Percentiles rank a stretch among this genome's conserved stretches.
phyloP scores from a whole-genome alignment of 1,140 invertebrate species.

The Hydropsyche tenuis region DNA sequence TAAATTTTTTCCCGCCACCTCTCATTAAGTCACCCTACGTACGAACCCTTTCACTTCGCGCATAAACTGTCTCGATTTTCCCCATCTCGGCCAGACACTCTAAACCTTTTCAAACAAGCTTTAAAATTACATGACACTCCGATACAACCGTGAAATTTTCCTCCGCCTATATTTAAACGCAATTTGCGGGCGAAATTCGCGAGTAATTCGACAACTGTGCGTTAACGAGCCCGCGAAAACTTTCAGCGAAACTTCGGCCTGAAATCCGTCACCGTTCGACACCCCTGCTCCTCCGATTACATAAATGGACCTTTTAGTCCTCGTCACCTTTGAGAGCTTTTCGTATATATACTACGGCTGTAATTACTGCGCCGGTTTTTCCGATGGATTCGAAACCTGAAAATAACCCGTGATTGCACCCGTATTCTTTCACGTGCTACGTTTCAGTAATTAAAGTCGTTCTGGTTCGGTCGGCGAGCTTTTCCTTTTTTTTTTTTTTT shows the following conservation, averaged over 20 bases:
- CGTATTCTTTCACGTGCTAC: too few relatives aligned
- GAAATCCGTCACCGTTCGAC: background rate
- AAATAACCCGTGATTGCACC: conserved; percentile 4
- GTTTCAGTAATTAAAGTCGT: conserved; percentile 9
- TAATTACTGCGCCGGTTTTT: conserved; percentile 6
- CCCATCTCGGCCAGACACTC: background rate
- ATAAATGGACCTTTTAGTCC: background rate
- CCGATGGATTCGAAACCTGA: background rate
- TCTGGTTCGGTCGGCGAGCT: background rate
- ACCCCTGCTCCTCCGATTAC: conserved; percentile 3
- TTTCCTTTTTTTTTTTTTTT: background rate
- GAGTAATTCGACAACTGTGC: too few relatives aligned
- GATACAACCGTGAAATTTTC: too few relatives aligned
- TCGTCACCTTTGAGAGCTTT: background rate
- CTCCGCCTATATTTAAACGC: too few relatives aligned
- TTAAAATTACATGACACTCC: too few relatives aligned
- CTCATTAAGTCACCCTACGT: background rate
- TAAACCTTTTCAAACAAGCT: background rate
- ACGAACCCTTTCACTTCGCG: background rate
- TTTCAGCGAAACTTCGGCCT: too few relatives aligned
- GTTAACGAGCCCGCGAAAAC: too few relatives aligned
- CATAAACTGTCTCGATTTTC: background rate
- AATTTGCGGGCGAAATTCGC: too few relatives aligned
- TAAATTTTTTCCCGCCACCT: background rate
- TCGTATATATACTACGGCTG: conserved; percentile 4